These are phyloP conservation scores for Tenthredo mesomela DNA, from an alignment of 2,888 invertebrate genomes.

Conservation along the genomic window DNA sequence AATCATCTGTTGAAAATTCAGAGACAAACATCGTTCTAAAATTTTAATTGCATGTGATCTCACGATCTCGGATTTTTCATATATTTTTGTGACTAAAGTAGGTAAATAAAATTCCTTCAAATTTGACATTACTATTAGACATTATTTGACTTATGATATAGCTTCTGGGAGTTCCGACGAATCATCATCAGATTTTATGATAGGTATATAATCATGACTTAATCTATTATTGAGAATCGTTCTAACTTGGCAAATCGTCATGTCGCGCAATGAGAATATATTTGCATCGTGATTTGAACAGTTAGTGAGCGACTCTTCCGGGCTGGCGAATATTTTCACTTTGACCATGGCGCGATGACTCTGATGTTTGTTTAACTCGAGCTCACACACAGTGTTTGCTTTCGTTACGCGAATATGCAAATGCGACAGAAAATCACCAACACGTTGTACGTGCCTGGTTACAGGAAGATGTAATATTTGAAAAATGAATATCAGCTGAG, in stretches of 20 bases:
- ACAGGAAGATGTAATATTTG: conserved; percentile 22
- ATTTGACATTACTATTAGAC: no score
- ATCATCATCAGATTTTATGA: neutral
- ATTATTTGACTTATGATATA: neutral
- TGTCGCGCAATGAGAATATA: conserved; percentile 16
- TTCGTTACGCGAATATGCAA: conserved; percentile 52
- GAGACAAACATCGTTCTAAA: neutral
- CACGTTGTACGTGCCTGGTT: neutral
- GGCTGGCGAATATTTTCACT: conserved; percentile 36
- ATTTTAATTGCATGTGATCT: neutral
- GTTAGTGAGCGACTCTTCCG: conserved; percentile 31
- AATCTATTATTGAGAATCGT: neutral
- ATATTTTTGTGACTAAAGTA: neutral
- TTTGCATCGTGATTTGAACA: conserved; percentile 15
- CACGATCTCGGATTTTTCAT: neutral
- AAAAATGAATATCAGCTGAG: neutral
- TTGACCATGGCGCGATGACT: conserved; percentile 46
- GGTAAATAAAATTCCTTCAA: neutral
- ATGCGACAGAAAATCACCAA: conserved; percentile 23
- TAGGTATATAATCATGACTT: neutral
- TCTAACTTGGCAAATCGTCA: neutral
- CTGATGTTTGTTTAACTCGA: conserved; percentile 40
- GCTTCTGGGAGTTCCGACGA: neutral
- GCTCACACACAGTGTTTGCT: conserved; percentile 24
- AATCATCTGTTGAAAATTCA: neutral